Evolutionary conservation across 2,797 vertebrate species (phyloP).

Genomic region (Enteromius treurensis): DNA sequence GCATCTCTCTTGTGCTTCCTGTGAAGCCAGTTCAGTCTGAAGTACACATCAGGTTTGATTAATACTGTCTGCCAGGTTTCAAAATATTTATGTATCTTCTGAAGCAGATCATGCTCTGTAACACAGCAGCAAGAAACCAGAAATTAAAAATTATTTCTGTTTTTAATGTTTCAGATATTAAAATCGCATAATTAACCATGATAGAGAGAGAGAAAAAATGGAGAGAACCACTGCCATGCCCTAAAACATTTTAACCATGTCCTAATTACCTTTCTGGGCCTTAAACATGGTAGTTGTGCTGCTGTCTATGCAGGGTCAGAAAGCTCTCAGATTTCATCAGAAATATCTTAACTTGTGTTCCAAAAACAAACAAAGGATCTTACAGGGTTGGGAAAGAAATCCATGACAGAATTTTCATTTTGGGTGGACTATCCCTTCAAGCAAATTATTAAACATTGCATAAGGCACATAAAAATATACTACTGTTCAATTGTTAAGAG

Average conservation of each 20-base stretch:
- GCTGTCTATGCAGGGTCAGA: not conserved
- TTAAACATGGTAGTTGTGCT: not conserved
- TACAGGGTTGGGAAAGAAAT: not conserved
- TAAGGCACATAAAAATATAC: not conserved
- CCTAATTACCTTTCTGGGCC: not conserved
- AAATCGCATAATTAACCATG: not conserved
- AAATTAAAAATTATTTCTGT: too few species aligned
- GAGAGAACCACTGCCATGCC: not conserved
- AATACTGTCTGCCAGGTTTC: conserved; percentile 94
- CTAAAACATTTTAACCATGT: not conserved
- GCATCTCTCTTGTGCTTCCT: conserved; percentile 82
- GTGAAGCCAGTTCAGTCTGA: conserved; percentile 90
- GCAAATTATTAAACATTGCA: not conserved
- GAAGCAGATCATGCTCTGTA: conserved; percentile 86
- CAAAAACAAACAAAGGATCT: not conserved
- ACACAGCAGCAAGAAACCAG: conserved; percentile 6
- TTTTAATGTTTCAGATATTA: not conserved
- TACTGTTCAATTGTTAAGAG: not conserved
- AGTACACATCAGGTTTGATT: conserved; percentile 94
- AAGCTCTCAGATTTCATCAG: not conserved
- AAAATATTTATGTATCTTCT: conserved; percentile 93
- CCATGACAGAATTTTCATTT: not conserved
- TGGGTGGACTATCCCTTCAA: not conserved
- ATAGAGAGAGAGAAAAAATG: not conserved
- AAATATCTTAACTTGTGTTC: not conserved